A percentile compares a stretch with the other conserved stretches of the same genome.
phyloP scores from a whole-genome alignment of 2,113 vertebrate species.

The Microtus ochrogaster region DNA sequence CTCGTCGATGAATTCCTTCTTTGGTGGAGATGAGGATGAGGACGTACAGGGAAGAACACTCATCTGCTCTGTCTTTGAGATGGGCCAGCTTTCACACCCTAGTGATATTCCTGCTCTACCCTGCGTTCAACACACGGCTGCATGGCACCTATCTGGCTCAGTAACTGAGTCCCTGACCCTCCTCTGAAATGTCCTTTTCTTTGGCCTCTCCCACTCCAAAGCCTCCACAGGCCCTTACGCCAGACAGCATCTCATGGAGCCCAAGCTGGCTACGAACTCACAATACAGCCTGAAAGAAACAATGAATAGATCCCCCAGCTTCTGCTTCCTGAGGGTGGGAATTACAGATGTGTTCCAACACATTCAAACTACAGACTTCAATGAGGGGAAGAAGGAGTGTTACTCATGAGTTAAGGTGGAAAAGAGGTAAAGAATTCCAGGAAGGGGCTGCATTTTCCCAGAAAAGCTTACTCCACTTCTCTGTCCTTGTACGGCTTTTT shows the following conservation, averaged over 20 bases:
- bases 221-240: neutral
- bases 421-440: neutral
- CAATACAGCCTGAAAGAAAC: neutral
- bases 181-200: neutral
- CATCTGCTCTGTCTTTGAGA: neutral
- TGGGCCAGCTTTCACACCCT: neutral
- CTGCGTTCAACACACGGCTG: neutral
- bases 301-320: no score
- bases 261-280: neutral
- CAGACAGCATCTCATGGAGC: neutral
- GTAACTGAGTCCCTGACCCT: neutral
- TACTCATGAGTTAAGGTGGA: neutral
- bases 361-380: no score
- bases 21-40: neutral
- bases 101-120: no score
- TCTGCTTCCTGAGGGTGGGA: neutral
- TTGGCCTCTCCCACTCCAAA: neutral
- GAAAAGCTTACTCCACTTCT: neutral
- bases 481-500: neutral
- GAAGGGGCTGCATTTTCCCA: neutral
- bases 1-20: neutral
- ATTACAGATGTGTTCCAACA: neutral
- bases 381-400: neutral
- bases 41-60: neutral
- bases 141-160: neutral